Base-by-base conservation (phyloP, 2,113 vertebrate genomes). In the Oryzias curvinotus region DNA sequence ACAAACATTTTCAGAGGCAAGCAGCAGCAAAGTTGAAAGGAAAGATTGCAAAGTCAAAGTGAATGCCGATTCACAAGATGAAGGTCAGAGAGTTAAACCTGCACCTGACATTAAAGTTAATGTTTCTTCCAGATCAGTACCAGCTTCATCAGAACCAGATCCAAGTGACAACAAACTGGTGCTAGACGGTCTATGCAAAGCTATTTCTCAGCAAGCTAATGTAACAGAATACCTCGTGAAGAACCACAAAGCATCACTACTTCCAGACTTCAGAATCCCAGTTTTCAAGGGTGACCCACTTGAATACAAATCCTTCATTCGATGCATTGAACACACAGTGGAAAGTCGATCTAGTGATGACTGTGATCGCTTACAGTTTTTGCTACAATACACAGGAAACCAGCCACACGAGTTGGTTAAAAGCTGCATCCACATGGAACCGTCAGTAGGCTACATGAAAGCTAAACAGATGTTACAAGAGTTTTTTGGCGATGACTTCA, bases 401-500 rank as follows among this genome's bases (percentile, higher is more conserved):
- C 74, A 77, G 41, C 57, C 66, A 14, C 65, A 75, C 7, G 60
- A 75, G 4, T 25, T 79, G 49, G 66, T 70, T 15, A 70, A 71
- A 8, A 80, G 73, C 59, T 80, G 69, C 26, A 57, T 80, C 6
- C 66, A 83, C 19, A 71, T 80, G 66, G 21, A 78, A 19, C n/a
- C 64, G 5, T 54, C 58, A 43, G 19, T 23, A 18, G 75, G 68
- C 4, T 75, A 73, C 51, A 7, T 36, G 17, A 62, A 62, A 59
- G 60, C 47, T 7, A 80, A 77, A 21, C 25, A 72, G 58, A 75
- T 78, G 59, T 2, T 68, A 10, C 63, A 81, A 15, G 54, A 75
- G 7, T 62, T 65, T 18, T 74, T 73, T 19, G 53, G 73, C 0
- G 49, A 73, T 26, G 57, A 77, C 28, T 69, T 4, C 25, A 57